A percentile compares a stretch with the other conserved stretches of the same genome.
Conservation (phyloP, 2,888 invertebrate species). For the Meiosimyza decipiens region DNA sequence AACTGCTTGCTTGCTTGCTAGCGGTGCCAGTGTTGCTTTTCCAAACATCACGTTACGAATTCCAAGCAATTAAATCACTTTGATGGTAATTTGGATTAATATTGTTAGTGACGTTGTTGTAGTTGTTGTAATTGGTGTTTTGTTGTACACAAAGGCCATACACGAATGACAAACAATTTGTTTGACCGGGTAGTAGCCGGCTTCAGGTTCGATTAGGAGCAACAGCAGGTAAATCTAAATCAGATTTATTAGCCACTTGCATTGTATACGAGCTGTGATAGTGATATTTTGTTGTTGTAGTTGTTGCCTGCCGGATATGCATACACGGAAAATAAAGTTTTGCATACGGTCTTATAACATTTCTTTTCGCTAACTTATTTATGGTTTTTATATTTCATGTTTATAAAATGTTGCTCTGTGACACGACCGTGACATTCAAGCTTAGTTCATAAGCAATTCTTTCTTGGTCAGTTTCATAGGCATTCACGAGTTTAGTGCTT, state of each 20-base stretch:
- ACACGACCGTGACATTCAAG: no score
- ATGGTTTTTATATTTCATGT: no score
- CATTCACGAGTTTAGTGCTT: no score
- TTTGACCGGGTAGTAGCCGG: conserved; percentile 48
- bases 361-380: background rate
- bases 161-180: conserved; percentile 57
- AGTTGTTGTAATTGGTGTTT: conserved; percentile 48
- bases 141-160: conserved; percentile 59
- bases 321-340: background rate
- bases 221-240: conserved; percentile 47
- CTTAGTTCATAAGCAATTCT: no score
- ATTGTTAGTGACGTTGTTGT: conserved; percentile 50
- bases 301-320: background rate
- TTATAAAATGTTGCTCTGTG: no score
- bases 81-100: conserved; percentile 68
- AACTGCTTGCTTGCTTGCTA: background rate
- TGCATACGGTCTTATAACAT: background rate
- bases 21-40: background rate
- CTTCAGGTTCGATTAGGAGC: conserved; percentile 44
- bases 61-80: conserved; percentile 68
- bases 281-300: conserved; percentile 19
- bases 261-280: conserved; percentile 52
- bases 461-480: no score
- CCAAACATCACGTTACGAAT: conserved; percentile 51
- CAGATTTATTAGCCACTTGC: conserved; percentile 52